These are phyloP conservation scores for Odontothrips loti DNA, from an alignment of 2,888 invertebrate species.

Conservation along the genomic window DNA sequence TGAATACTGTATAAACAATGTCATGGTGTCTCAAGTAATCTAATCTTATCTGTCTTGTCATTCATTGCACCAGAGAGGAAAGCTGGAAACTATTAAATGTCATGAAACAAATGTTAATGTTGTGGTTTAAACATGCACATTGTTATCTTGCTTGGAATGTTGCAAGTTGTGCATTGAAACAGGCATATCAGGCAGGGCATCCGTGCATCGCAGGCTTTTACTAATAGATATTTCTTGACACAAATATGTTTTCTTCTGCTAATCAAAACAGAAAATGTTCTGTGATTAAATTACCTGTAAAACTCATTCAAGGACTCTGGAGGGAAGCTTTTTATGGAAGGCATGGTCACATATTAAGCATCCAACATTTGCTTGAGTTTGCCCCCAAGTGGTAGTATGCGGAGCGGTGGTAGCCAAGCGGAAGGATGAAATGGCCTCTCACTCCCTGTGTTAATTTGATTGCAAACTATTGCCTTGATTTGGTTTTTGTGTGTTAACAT, in stretches of 20 bases:
- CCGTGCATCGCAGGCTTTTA: background rate
- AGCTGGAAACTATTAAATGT: background rate
- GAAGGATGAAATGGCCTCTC: constrained; percentile 14
- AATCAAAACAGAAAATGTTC: background rate
- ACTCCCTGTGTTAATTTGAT: constrained; percentile 9
- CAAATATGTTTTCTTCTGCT: background rate
- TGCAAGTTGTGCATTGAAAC: background rate
- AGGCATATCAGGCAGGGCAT: background rate
- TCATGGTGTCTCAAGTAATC: background rate
- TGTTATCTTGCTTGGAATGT: background rate
- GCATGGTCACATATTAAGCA: background rate
- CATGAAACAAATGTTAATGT: background rate
- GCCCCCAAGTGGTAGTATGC: background rate
- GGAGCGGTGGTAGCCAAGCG: constrained; percentile 25
- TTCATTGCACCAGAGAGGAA: background rate
- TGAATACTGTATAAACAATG: background rate
- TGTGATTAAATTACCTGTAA: no score
- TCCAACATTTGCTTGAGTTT: constrained; percentile 18
- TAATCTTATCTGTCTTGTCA: background rate
- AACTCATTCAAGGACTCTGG: no score
- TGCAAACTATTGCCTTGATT: background rate
- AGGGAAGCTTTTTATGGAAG: background rate
- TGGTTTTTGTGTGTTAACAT: background rate
- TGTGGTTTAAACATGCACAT: background rate
- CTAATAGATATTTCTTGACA: background rate